Evolutionary conservation across 2,888 invertebrate species (phyloP), one percentile per base, ranked within the genome.

Genomic region (Malachius bipustulatus): DNA sequence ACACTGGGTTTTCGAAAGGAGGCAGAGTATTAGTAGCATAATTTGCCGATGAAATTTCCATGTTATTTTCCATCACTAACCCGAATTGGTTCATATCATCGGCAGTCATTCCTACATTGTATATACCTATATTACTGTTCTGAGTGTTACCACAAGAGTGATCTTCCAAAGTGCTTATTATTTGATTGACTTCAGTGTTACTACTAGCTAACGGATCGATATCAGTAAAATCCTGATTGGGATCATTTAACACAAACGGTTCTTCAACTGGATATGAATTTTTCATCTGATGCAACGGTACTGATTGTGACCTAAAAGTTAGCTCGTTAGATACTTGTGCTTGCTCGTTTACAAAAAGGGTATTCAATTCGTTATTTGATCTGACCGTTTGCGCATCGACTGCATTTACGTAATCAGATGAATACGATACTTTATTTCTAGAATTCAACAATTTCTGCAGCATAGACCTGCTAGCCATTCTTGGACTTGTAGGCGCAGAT

Each of bases 141-240:
- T 19, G 6, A 19, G 6, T 19, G 24, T 45, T 49, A 38, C 54
- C 53, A 63, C 53, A 48, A 51, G 63, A 48, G 64, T 70, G 50
- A 28, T 46, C 49, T 46, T 72, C 72, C 37, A 77, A 63, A 9
- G 75, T 73, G 44, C 75, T 72, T 37, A 78, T 69, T 43, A 78
- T 75, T 54, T 74, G 75, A 42, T 71, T 74, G 14, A 78, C 65
- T 49, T 77, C 75, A 3, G 72, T 65, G 40, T 75, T 74, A 1
- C 71, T 60, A 29, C 71, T 71, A 3, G 70, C 67, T 30, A 76
- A 68, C 1, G 73, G 66, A 26, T 72, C 75, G 44, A 81, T 78
- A 51, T 82, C 81, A 39, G 75, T 74, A 52, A 78, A 81, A 50
- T 82, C 81, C 39, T 75, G 77, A 14, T 79, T 75, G 1, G 78